Conservation (phyloP, 2,113 vertebrate species). For the Gobio gobio region DNA sequence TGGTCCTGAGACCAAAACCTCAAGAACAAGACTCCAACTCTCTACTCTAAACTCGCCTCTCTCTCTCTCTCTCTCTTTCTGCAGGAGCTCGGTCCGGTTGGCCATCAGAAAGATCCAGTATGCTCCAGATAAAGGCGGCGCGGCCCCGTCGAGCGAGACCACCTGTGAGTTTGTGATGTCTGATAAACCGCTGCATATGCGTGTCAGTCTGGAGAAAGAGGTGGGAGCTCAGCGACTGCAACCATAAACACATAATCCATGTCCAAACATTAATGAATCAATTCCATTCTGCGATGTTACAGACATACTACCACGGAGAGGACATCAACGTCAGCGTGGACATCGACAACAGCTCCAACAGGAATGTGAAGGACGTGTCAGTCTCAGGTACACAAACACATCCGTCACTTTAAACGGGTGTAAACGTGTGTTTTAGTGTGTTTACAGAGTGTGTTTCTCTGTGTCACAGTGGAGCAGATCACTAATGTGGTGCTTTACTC, state of each 20-base stretch:
- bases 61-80: background rate
- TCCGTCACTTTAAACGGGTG: background rate
- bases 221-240: conserved; percentile 62
- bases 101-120: conserved; percentile 92
- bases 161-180: conserved; percentile 94
- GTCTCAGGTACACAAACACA: conserved; percentile 76
- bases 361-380: conserved; percentile 87
- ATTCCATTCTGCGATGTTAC: conserved; percentile 13
- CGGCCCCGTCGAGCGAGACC: conserved; percentile 78
- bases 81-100: conserved; percentile 85
- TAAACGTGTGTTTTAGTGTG: background rate
- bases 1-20: no score
- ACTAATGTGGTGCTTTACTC: conserved; percentile 91
- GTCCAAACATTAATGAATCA: background rate
- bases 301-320: conserved; percentile 91
- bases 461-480: conserved; percentile 85
- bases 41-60: no score
- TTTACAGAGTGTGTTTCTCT: conserved; percentile 10
- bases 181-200: conserved; percentile 84
- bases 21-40: no score
- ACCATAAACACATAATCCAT: background rate
- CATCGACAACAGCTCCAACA: conserved; percentile 88
- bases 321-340: conserved; percentile 82
- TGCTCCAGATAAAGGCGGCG: conserved; percentile 72
- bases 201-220: conserved; percentile 87